phyloP scores from a whole-genome alignment of 1,140 invertebrate species.

The Drosophila pallidifrons region DNA sequence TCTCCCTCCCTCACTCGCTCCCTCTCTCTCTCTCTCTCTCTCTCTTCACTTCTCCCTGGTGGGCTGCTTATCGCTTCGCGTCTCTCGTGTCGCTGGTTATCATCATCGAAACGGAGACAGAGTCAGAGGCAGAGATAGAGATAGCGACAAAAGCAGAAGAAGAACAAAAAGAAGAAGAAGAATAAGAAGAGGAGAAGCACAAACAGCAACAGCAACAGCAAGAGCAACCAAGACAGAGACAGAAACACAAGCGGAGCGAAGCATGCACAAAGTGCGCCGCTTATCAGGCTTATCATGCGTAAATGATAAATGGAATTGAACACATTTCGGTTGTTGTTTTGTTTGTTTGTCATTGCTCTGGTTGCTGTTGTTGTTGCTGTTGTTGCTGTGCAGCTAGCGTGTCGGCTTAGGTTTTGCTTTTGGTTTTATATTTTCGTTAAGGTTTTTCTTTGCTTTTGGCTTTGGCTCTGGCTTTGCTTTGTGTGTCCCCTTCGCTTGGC shows the following conservation, averaged over 20 bases:
- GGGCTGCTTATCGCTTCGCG: slow-evolving; percentile 14
- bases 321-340: slow-evolving; percentile 29
- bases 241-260: slow-evolving; percentile 17
- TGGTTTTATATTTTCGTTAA: slow-evolving; percentile 25
- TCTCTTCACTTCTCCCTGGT: background rate
- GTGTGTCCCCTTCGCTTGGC: slow-evolving; percentile 20
- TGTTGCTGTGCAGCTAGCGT: slow-evolving; percentile 8
- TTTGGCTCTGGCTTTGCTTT: slow-evolving; percentile 31
- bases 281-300: slow-evolving; percentile 72
- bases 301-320: slow-evolving; percentile 74
- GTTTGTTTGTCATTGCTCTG: slow-evolving; percentile 32
- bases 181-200: too few relatives aligned
- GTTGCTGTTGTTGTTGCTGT: slow-evolving; percentile 13
- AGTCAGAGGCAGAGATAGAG: too few relatives aligned
- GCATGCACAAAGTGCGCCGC: slow-evolving; percentile 53
- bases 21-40: background rate
- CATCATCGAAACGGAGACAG: slow-evolving; percentile 3
- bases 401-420: slow-evolving; percentile 43
- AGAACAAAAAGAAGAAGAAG: too few relatives aligned
- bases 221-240: background rate
- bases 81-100: slow-evolving; percentile 19
- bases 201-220: background rate
- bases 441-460: slow-evolving; percentile 24
- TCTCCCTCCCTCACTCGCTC: background rate
- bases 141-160: too few relatives aligned